phyloP scores from a whole-genome alignment of 2,888 invertebrate genomes.

The Aspidiotus destructor region DNA sequence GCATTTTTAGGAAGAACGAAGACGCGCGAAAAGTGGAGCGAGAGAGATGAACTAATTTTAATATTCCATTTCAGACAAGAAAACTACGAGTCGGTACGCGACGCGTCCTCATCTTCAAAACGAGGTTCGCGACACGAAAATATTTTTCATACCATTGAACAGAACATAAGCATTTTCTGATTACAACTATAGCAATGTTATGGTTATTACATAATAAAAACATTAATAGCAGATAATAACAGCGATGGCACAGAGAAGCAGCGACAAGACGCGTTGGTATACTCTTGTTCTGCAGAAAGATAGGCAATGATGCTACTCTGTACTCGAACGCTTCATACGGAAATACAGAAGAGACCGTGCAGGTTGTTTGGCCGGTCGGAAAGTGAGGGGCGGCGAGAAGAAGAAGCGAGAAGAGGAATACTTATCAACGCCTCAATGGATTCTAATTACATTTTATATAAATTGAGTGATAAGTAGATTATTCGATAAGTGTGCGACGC shows the following conservation, averaged over 20 bases:
- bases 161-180: background rate
- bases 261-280: background rate
- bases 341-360: background rate
- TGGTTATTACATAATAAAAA: conserved; percentile 1
- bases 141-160: conserved; percentile 2
- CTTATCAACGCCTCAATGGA: conserved; percentile 4
- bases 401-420: background rate
- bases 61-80: background rate
- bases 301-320: background rate
- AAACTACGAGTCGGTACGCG: no score
- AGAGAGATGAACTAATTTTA: background rate
- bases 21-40: no score
- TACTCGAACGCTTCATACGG: background rate
- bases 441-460: conserved; percentile 2
- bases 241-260: background rate
- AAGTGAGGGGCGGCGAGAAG: background rate
- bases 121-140: background rate
- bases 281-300: background rate
- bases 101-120: background rate
- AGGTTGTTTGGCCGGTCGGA: background rate
- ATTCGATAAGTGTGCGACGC: conserved; percentile 4
- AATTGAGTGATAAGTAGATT: conserved; percentile 4
- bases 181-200: conserved; percentile 2
- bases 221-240: conserved; percentile 4
- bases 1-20: no score